phyloP scores from a whole-genome alignment of 1,140 invertebrate species.

The Sminthurides bifidus region DNA sequence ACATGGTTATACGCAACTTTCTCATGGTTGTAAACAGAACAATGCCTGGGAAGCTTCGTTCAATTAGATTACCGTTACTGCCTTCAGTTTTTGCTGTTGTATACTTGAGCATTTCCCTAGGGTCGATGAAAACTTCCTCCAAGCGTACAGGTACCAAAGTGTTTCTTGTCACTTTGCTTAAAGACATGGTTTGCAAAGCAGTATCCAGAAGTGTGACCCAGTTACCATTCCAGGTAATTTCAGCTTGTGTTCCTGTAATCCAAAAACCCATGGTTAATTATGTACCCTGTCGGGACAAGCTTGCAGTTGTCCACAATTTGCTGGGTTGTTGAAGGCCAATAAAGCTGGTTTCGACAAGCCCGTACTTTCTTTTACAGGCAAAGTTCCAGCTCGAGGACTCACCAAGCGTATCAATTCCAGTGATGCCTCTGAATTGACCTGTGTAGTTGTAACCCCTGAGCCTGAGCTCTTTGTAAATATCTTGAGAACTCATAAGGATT shows the following conservation, averaged over 20 bases:
- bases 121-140: slow-evolving; percentile 68
- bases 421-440: slow-evolving; percentile 73
- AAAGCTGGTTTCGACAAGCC: too few relatives aligned
- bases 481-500: slow-evolving; percentile 52
- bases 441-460: slow-evolving; percentile 88
- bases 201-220: slow-evolving; percentile 92
- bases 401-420: slow-evolving; percentile 52
- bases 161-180: slow-evolving; percentile 59
- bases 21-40: background rate
- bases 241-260: slow-evolving; percentile 43
- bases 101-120: slow-evolving; percentile 35
- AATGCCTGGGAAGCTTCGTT: background rate
- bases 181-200: slow-evolving; percentile 81
- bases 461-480: slow-evolving; percentile 88
- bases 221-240: slow-evolving; percentile 68
- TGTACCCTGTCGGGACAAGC: background rate
- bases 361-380: too few relatives aligned
- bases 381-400: too few relatives aligned
- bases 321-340: too few relatives aligned
- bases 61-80: background rate
- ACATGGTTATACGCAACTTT: background rate
- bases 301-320: background rate
- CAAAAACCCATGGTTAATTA: background rate
- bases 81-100: background rate
- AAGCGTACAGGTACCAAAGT: slow-evolving; percentile 79